Percentiles rank a stretch among this genome's conserved stretches.
Conservation (phyloP, 2,888 invertebrate genomes). For the Pandemis heparana region DNA sequence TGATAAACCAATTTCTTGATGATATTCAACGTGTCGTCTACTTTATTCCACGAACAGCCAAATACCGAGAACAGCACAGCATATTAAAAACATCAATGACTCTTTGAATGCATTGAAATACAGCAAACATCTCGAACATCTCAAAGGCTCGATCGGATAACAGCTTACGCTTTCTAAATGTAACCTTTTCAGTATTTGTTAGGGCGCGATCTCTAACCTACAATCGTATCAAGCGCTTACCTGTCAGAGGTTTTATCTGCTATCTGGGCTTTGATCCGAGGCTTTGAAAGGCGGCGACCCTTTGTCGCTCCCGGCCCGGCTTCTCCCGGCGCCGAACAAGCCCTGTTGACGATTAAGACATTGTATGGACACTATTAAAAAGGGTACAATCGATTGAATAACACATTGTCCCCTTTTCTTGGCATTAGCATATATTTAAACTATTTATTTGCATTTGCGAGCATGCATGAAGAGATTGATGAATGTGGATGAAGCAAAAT, state of each 20-base stretch:
- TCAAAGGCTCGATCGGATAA: slow-evolving; percentile 39
- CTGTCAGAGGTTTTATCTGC: slow-evolving; percentile 69
- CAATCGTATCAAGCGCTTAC: slow-evolving; percentile 77
- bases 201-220: slow-evolving; percentile 65
- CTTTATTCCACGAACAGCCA: not conserved
- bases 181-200: slow-evolving; percentile 64
- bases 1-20: no score
- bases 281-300: slow-evolving; percentile 72
- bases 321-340: slow-evolving; percentile 46
- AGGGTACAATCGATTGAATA: slow-evolving; percentile 7
- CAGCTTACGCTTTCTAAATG: slow-evolving; percentile 38
- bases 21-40: no score
- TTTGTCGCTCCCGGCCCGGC: slow-evolving; percentile 62
- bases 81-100: slow-evolving; percentile 5
- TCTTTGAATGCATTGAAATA: slow-evolving; percentile 24
- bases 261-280: slow-evolving; percentile 65
- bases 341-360: slow-evolving; percentile 70
- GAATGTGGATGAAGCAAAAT: no score
- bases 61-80: not conserved
- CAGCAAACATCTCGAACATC: slow-evolving; percentile 25
- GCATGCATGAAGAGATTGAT: no score
- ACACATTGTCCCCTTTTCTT: not conserved
- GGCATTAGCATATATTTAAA: not conserved
- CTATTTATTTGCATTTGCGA: not conserved
- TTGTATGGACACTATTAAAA: slow-evolving; percentile 59